These are phyloP conservation scores for Agriopis leucophaearia DNA, from an alignment of 2,888 invertebrate genomes.

Conservation along the genomic window DNA sequence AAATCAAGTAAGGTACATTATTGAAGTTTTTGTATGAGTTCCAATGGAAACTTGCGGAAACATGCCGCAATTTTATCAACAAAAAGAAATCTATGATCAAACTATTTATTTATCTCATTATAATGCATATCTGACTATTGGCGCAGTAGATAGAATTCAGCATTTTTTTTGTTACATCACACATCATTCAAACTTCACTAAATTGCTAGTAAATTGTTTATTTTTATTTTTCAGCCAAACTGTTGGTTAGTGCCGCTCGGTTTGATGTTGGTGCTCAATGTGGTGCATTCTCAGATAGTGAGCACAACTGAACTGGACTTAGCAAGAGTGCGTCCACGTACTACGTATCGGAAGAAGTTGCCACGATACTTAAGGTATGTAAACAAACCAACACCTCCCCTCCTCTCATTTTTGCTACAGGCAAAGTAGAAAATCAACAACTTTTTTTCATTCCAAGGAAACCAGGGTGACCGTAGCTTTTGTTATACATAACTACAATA, in stretches of 20 bases:
- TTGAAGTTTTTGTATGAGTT: too few relatives aligned
- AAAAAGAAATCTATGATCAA: not conserved
- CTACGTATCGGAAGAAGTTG: slow-evolving; percentile 73
- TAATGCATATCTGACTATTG: too few relatives aligned
- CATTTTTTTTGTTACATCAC: not conserved
- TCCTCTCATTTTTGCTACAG: not conserved
- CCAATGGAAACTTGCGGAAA: too few relatives aligned
- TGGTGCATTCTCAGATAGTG: slow-evolving; percentile 83
- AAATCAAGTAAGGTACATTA: too few relatives aligned
- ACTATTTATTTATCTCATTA: not conserved
- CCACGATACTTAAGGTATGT: slow-evolving; percentile 76
- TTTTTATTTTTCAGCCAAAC: slow-evolving; percentile 63
- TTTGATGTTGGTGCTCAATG: slow-evolving; percentile 77
- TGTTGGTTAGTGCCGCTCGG: slow-evolving; percentile 79
- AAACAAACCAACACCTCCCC: not conserved
- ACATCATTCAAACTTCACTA: not conserved
- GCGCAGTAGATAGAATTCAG: too few relatives aligned
- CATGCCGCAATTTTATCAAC: too few relatives aligned
- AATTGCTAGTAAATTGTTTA: not conserved
- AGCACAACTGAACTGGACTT: slow-evolving; percentile 83
- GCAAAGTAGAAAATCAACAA: not conserved
- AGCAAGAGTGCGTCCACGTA: slow-evolving; percentile 74
- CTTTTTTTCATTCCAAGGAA: too few relatives aligned
- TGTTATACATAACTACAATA: too few relatives aligned
- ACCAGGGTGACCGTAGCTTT: too few relatives aligned